phyloP scores from a whole-genome alignment of 92 coral and sea anemone genomes.

The Heliopora coerulea region DNA sequence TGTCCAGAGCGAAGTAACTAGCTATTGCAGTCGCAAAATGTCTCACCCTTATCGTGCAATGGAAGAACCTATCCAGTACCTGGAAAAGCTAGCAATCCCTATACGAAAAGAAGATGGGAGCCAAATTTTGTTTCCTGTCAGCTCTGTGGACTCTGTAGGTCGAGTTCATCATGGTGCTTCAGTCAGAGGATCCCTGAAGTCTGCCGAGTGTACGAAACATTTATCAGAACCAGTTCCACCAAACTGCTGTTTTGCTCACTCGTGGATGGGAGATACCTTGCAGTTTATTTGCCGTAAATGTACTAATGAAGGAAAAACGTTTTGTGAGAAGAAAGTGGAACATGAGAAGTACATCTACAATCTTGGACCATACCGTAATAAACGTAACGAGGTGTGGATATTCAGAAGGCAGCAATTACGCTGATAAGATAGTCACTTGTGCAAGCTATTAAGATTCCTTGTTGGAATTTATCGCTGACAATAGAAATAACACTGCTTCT shows the following conservation, averaged over 20 bases:
- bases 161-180: slow-evolving; percentile 17
- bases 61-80: neutral
- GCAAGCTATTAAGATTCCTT: no score
- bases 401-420: no score
- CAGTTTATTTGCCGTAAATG: slow-evolving; percentile 47
- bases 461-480: no score
- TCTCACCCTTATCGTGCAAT: neutral
- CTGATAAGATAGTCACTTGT: no score
- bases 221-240: neutral
- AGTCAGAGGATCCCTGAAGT: slow-evolving; percentile 16
- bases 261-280: slow-evolving; percentile 54
- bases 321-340: slow-evolving; percentile 15
- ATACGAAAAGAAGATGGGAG: neutral
- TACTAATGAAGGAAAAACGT: neutral
- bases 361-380: slow-evolving; percentile 42
- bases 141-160: neutral
- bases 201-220: slow-evolving; percentile 8
- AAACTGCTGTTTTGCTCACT: slow-evolving; percentile 42
- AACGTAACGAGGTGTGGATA: slow-evolving; percentile 29
- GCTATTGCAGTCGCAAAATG: no score
- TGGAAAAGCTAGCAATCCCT: neutral
- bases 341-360: slow-evolving; percentile 34
- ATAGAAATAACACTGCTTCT: no score
- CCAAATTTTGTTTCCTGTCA: neutral
- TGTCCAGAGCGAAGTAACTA: no score